Evolutionary conservation across 2,113 vertebrate species (phyloP).

Genomic region (Odocoileus hemionus): DNA sequence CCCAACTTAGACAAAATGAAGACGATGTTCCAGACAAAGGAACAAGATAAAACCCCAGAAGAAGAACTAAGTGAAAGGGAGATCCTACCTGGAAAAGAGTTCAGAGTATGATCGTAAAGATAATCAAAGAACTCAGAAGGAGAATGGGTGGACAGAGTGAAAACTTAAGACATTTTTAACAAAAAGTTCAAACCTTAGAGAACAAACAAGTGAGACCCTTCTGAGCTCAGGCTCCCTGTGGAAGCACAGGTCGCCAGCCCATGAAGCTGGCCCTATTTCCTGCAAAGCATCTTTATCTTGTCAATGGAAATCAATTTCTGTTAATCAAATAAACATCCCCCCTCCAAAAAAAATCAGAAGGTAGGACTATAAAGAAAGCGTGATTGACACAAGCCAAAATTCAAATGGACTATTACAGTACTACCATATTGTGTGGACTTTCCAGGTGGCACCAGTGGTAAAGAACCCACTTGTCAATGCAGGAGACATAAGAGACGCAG

Average conservation of each 20-base stretch:
- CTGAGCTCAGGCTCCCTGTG: not conserved
- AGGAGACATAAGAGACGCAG: not conserved
- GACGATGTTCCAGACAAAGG: not conserved
- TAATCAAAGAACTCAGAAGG: not conserved
- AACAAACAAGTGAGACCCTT: not conserved
- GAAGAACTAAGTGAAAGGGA: not conserved
- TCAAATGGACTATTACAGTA: not conserved
- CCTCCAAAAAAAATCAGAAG: not conserved
- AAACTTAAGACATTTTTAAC: not conserved
- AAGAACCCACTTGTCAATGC: not conserved
- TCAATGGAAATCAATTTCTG: not conserved
- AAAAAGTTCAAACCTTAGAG: not conserved
- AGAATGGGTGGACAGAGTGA: not conserved
- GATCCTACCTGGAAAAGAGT: not conserved
- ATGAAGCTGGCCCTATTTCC: not conserved
- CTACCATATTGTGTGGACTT: not conserved
- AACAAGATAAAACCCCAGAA: not conserved
- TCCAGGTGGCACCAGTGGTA: not conserved
- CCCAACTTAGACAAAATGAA: not conserved
- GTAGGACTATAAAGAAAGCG: not conserved
- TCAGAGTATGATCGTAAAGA: not conserved
- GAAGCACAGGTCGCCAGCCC: not conserved
- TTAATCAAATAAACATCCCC: not conserved
- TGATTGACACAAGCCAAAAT: not conserved
- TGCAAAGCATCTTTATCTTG: not conserved